Conservation (phyloP, 2,888 invertebrate species). For the Andrena trimmerana region DNA sequence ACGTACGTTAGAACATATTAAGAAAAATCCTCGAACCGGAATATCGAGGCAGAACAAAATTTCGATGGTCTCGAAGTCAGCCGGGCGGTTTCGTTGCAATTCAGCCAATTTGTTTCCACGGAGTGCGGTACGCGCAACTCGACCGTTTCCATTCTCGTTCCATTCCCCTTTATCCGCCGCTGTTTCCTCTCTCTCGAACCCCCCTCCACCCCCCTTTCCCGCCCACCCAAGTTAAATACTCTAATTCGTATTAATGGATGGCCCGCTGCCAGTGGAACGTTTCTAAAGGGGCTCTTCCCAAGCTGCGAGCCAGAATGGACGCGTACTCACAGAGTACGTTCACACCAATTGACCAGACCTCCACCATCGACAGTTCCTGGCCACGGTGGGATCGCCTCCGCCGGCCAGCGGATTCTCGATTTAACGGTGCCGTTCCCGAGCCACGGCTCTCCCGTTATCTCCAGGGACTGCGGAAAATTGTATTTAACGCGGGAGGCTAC, state of each 20-base stretch:
- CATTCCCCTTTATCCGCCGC: conserved; percentile 14
- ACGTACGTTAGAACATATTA: no score
- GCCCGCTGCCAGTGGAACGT: conserved; percentile 76
- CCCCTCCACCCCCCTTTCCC: conserved; percentile 7
- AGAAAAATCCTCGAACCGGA: no score
- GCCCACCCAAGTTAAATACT: conserved; percentile 76
- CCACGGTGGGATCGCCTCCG: conserved; percentile 18
- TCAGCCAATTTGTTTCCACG: conserved; percentile 55
- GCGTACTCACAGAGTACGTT: conserved; percentile 65
- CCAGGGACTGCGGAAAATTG: conserved; percentile 40
- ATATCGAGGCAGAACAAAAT: neutral
- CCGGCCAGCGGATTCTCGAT: conserved; percentile 25
- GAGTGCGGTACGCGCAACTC: conserved; percentile 32
- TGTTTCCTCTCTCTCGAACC: conserved; percentile 28
- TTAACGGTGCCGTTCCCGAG: conserved; percentile 14
- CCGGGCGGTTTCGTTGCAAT: conserved; percentile 29
- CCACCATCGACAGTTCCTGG: conserved; percentile 17
- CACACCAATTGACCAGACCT: conserved; percentile 60
- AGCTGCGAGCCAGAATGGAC: conserved; percentile 59
- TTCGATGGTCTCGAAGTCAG: neutral
- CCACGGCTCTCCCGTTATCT: neutral
- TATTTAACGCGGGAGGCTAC: conserved; percentile 26
- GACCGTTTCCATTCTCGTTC: conserved; percentile 53
- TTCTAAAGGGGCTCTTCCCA: conserved; percentile 71
- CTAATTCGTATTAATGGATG: conserved; percentile 82